Evolutionary conservation across 1,140 invertebrate genomes (phyloP).

Genomic region (Drosophila sechellia): DNA sequence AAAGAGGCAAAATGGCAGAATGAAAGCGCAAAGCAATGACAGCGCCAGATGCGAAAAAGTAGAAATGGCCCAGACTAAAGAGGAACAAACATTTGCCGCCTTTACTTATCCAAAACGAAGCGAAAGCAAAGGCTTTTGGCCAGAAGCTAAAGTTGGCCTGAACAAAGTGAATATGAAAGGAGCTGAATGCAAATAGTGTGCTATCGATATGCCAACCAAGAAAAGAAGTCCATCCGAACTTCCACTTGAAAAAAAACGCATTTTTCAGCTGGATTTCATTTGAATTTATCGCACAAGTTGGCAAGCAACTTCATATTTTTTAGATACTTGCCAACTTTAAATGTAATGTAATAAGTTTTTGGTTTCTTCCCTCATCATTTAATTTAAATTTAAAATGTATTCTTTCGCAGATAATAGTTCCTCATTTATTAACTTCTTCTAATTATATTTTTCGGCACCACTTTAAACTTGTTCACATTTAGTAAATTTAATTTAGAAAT

Average conservation of each 20-base stretch:
- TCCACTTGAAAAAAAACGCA: not conserved
- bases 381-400: too few relatives aligned
- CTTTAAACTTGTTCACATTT: too few relatives aligned
- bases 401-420: too few relatives aligned
- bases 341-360: not conserved
- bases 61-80: slow-evolving; percentile 25
- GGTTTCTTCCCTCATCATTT: not conserved
- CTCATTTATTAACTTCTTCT: too few relatives aligned
- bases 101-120: slow-evolving; percentile 24
- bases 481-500: not conserved
- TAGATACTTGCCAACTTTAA: not conserved
- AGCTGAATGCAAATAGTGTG: slow-evolving; percentile 34
- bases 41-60: slow-evolving; percentile 43
- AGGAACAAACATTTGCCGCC: slow-evolving; percentile 41
- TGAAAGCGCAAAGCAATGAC: slow-evolving; percentile 58
- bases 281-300: not conserved
- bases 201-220: slow-evolving; percentile 19
- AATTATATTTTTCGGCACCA: too few relatives aligned
- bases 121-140: slow-evolving; percentile 6
- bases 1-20: slow-evolving; percentile 57
- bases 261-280: not conserved
- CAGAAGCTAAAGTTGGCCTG: slow-evolving; percentile 27
- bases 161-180: slow-evolving; percentile 42
- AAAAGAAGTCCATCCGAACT: slow-evolving; percentile 2
- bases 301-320: not conserved